phyloP scores from a whole-genome alignment of 1,140 invertebrate species.

The Brachionus koreanus region DNA sequence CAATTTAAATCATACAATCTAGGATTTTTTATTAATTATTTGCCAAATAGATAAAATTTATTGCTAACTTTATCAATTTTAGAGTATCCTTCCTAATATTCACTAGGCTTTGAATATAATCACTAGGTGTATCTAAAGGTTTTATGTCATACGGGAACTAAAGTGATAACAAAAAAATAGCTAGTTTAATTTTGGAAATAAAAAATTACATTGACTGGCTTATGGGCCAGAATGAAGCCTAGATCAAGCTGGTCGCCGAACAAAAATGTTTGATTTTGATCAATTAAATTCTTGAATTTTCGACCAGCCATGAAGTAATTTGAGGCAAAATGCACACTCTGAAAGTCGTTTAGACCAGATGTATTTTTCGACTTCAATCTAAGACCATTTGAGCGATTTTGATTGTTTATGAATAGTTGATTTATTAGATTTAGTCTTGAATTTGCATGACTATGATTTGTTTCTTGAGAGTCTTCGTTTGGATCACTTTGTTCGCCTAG shows the following conservation, averaged over 20 bases:
- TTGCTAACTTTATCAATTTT: slow-evolving; percentile 69
- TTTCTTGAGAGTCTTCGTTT: background rate
- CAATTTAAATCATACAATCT: slow-evolving; percentile 20
- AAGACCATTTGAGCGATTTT: background rate
- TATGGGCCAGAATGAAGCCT: slow-evolving; percentile 13
- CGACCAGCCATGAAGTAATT: slow-evolving; percentile 26
- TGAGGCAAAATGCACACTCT: slow-evolving; percentile 11
- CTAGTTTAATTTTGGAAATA: background rate
- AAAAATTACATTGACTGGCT: slow-evolving; percentile 21
- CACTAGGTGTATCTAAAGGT: slow-evolving; percentile 87
- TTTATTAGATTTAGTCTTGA: slow-evolving; percentile 28
- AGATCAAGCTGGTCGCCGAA: slow-evolving; percentile 37
- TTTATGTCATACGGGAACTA: slow-evolving; percentile 96
- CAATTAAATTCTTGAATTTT: slow-evolving; percentile 37
- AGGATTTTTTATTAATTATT: background rate
- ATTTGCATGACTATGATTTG: slow-evolving; percentile 11
- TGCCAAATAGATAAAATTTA: background rate
- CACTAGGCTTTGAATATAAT: slow-evolving; percentile 87
- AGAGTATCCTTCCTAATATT: slow-evolving; percentile 95
- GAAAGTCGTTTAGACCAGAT: background rate
- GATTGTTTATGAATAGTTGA: background rate
- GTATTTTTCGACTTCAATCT: background rate
- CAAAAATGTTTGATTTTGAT: slow-evolving; percentile 39
- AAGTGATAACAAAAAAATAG: background rate
- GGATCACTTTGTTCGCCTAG: background rate